A percentile compares a stretch with the other conserved stretches of the same genome.
These are phyloP conservation scores for Tenthredo amoena DNA, from an alignment of 2,888 invertebrate genomes.

Conservation along the genomic window DNA sequence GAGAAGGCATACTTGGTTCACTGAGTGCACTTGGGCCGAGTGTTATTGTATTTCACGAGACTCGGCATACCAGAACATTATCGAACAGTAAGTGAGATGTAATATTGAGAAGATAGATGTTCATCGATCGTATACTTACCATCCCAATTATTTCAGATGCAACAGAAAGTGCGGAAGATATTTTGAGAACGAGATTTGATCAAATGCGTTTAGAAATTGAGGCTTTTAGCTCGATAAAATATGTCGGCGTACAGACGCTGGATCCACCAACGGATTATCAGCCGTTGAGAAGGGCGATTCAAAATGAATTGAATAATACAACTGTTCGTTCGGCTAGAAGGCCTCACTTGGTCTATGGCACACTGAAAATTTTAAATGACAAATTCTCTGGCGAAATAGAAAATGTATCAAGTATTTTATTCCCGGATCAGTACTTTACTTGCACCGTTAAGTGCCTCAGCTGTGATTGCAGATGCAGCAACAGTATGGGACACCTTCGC, in stretches of 20 bases:
- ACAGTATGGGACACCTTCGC: conserved; percentile 84
- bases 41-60: conserved; percentile 90
- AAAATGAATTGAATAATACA: conserved; percentile 84
- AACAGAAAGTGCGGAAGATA: conserved; percentile 83
- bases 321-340: conserved; percentile 85
- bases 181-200: conserved; percentile 82
- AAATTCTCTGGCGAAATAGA: conserved; percentile 87
- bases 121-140: conserved; percentile 24
- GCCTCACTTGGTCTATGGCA: conserved; percentile 84
- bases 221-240: conserved; percentile 86
- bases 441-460: conserved; percentile 86
- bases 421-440: conserved; percentile 90
- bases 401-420: conserved; percentile 82
- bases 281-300: conserved; percentile 81
- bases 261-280: conserved; percentile 82
- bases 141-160: conserved; percentile 75
- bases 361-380: conserved; percentile 86
- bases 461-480: conserved; percentile 83
- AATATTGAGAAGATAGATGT: not conserved
- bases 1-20: conserved; percentile 76
- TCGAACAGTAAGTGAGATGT: conserved; percentile 78
- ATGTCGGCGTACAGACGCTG: conserved; percentile 83
- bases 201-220: conserved; percentile 83
- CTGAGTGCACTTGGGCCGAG: conserved; percentile 85
- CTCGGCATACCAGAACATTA: conserved; percentile 85